Evolutionary conservation across 2,888 invertebrate genomes (phyloP), one percentile per base, ranked within the genome.

Genomic region (Lasioglossum morio): DNA sequence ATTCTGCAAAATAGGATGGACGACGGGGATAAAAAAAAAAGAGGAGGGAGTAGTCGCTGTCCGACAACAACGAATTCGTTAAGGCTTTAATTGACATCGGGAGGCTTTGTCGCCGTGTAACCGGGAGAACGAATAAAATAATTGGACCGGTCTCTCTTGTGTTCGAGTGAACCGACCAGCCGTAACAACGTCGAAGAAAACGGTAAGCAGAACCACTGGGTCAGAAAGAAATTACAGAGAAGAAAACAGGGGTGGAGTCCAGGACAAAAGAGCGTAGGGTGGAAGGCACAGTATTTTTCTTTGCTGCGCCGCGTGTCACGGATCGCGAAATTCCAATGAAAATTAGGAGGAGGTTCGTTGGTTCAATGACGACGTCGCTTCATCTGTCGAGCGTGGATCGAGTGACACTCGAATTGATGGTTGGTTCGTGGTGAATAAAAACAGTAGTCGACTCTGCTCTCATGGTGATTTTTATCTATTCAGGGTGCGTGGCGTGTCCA

Each of bases 71-170:
- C 84, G 78, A 84, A 87, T 86, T 87, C 83, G 79, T 86, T 87
- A 87, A 79, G 53, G 43, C 72, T 57, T 83, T 87, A 87, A 87
- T 87, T 86, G 83, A 83, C 77, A 83, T 78, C 80, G 75, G 80
- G 75, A 43, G 77, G 77, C 87, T 77, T 82, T 76, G 87, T 80
- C 82, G 40, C 40, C 75, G 48, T 72, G 72, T 78, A 63, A 78
- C 76, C 70, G 46, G 66, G 86, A 34, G 75, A 72, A 79, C 69
- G 73, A 86, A 79, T 72, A 77, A 87, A 86, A 83, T 87, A 87
- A 87, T 87, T 87, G 87, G 83, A 83, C 34, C 19, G 40, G 77
- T 53, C 72, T 19, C 57, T 46, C 34, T 69, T 12, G n/a, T 40
- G 63, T 12, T 80, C 48, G 72, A 48, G 30, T 16, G 70, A 66